Conservation (phyloP, 2,797 vertebrate genomes). For the Sciurus carolinensis region DNA sequence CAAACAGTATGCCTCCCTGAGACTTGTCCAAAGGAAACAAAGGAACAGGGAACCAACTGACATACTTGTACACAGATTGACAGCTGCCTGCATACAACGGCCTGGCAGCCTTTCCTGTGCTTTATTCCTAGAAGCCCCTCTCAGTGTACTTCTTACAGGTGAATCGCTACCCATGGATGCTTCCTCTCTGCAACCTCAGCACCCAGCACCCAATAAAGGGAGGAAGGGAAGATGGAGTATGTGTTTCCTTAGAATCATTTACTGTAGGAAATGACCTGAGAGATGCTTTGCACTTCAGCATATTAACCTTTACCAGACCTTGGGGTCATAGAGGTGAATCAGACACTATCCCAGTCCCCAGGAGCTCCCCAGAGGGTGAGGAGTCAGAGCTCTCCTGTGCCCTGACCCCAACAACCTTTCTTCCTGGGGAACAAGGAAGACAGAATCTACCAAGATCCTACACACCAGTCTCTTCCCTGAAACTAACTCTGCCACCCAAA, state of each 20-base stretch:
- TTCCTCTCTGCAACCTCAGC: neutral
- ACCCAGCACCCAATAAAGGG: neutral
- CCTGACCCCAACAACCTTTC: constrained; percentile 8
- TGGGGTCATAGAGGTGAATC: neutral
- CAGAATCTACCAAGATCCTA: constrained; percentile 11
- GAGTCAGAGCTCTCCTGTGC: neutral
- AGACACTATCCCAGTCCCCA: neutral
- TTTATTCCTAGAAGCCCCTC: neutral
- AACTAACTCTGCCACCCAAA: neutral
- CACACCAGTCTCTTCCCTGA: neutral
- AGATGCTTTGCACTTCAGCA: neutral
- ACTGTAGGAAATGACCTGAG: neutral
- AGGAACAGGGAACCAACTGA: neutral
- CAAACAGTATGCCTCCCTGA: neutral
- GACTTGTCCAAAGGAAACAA: neutral
- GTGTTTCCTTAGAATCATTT: neutral
- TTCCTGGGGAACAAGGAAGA: neutral
- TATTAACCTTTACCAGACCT: neutral
- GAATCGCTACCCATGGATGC: neutral
- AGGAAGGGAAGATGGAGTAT: neutral
- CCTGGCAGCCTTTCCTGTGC: neutral
- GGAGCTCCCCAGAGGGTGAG: neutral
- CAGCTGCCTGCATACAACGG: neutral
- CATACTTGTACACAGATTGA: neutral
- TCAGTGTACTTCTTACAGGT: neutral